Conservation (phyloP, 2,797 vertebrate genomes). For the Podarcis siculus region DNA sequence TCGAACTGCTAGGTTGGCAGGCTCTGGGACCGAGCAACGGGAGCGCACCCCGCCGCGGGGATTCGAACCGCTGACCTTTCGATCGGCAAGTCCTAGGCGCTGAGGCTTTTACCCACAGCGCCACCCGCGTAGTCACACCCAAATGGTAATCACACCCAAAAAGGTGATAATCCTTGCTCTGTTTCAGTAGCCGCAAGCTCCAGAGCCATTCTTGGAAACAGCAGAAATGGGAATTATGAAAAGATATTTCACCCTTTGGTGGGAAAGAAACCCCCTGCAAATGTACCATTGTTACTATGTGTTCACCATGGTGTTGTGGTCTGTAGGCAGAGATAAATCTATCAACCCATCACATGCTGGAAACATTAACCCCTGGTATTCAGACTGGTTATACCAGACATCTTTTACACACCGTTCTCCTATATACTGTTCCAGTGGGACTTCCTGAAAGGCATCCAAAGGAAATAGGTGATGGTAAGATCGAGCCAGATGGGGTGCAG, state of each 20-base stretch:
- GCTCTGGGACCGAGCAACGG: no score
- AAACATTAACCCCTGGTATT: neutral
- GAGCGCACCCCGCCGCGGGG: no score
- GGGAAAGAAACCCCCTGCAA: neutral
- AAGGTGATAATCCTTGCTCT: neutral
- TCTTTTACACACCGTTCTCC: slow-evolving; percentile 82
- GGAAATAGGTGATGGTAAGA: slow-evolving; percentile 98
- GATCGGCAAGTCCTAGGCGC: no score
- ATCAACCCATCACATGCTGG: neutral
- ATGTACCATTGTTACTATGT: neutral
- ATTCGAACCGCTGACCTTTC: no score
- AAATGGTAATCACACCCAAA: neutral
- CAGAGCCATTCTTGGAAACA: neutral
- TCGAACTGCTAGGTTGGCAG: no score
- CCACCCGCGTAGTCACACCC: no score
- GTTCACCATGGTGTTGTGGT: neutral
- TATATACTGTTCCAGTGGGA: slow-evolving; percentile 76
- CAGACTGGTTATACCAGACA: neutral
- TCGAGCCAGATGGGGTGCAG: slow-evolving; percentile 94
- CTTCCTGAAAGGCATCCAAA: slow-evolving; percentile 89
- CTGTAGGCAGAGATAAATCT: neutral
- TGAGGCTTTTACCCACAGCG: no score
- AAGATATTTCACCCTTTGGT: no score
- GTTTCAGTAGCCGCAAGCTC: neutral
- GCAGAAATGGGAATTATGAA: neutral